Evolutionary conservation across 2,797 vertebrate species (phyloP).

Genomic region (Oreortyx pictus): DNA sequence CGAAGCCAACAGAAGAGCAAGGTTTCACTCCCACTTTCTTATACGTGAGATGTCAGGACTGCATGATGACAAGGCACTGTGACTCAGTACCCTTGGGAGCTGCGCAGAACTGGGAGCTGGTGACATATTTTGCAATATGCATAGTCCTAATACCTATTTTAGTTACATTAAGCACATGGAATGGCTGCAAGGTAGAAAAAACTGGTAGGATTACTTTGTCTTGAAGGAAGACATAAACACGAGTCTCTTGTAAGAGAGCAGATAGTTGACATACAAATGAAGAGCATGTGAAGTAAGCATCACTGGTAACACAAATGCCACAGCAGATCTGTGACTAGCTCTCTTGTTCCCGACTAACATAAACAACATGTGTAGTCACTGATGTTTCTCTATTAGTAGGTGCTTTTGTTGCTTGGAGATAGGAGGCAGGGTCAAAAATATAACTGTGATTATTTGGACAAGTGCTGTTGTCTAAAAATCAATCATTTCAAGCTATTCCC

Average conservation of each 20-base stretch:
- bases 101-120: rapidly evolving
- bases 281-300: background rate
- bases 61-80: rapidly evolving
- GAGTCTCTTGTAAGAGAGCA: background rate
- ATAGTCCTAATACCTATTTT: background rate
- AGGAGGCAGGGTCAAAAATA: background rate
- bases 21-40: background rate
- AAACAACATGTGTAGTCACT: background rate
- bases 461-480: background rate
- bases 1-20: background rate
- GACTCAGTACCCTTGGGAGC: background rate
- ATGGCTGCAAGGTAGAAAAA: background rate
- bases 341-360: background rate
- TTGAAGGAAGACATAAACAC: background rate
- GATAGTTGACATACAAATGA: background rate
- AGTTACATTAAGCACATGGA: background rate
- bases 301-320: background rate
- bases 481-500: rapidly evolving
- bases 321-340: rapidly evolving
- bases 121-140: background rate
- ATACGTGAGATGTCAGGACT: rapidly evolving
- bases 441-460: background rate
- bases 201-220: background rate
- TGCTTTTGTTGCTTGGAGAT: too few relatives aligned
- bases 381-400: background rate